phyloP scores from a whole-genome alignment of 2,797 vertebrate species.

The Myotis vivesi region DNA sequence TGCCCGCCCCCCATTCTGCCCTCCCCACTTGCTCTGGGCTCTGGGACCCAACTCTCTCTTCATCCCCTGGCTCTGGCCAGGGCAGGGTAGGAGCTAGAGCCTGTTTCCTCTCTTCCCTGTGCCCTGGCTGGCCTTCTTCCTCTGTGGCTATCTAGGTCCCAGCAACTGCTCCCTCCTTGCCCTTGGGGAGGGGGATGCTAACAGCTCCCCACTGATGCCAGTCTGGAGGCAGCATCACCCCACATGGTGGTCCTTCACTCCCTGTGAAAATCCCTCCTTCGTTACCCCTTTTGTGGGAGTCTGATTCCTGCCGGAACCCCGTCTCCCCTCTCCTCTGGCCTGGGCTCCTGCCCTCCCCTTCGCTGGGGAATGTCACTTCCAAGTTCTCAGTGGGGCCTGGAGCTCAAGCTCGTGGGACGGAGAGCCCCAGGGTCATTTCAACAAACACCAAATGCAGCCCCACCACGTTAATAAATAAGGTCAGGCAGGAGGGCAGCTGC shows the following conservation, averaged over 20 bases:
- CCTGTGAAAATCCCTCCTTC: neutral
- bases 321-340: neutral
- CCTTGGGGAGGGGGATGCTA: neutral
- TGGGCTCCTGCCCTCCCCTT: neutral
- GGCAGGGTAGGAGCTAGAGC: neutral
- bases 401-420: neutral
- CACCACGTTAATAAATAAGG: neutral
- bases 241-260: neutral
- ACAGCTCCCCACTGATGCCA: neutral
- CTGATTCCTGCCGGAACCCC: neutral
- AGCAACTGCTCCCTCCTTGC: neutral
- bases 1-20: fast-evolving
- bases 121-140: neutral
- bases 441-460: slow-evolving; percentile 8
- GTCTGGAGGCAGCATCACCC: neutral
- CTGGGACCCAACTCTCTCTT: no score
- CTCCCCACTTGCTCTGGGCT: neutral
- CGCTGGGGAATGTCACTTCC: slow-evolving; percentile 38
- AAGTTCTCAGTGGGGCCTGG: neutral
- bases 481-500: neutral
- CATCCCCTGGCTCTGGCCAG: no score
- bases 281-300: neutral
- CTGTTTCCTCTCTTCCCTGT: neutral
- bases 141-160: neutral
- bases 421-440: slow-evolving; percentile 25